These are phyloP conservation scores for Hafferia zeledoni DNA, from an alignment of 2,797 vertebrate species.

Conservation along the genomic window DNA sequence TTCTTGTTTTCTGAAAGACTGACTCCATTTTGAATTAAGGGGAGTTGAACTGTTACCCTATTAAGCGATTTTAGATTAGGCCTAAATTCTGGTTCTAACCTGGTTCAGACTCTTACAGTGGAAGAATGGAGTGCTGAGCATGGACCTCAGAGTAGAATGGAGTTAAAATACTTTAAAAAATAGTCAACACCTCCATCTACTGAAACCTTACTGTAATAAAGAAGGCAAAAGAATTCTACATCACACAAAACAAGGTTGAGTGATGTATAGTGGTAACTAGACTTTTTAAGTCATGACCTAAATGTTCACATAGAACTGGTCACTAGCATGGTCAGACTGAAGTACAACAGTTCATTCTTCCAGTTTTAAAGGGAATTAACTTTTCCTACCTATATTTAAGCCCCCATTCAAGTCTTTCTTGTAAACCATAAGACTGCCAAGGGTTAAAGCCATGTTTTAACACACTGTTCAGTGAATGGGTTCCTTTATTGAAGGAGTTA, in stretches of 20 bases:
- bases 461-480: background rate
- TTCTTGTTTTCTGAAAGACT: background rate
- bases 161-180: background rate
- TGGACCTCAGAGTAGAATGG: background rate
- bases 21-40: background rate
- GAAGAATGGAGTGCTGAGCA: slow-evolving; percentile 4
- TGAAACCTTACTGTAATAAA: background rate
- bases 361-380: background rate
- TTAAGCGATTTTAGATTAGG: background rate
- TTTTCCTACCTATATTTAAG: background rate
- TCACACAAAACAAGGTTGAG: background rate
- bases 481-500: background rate
- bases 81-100: background rate
- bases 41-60: background rate
- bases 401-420: background rate
- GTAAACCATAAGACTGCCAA: background rate
- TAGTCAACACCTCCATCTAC: slow-evolving; percentile 19
- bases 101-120: background rate
- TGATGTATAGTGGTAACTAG: background rate
- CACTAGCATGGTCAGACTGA: background rate
- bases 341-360: background rate
- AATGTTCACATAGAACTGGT: background rate
- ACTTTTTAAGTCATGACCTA: background rate
- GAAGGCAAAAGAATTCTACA: background rate
- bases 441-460: background rate